phyloP scores from a whole-genome alignment of 2,888 invertebrate species.

The Theretra japonica region DNA sequence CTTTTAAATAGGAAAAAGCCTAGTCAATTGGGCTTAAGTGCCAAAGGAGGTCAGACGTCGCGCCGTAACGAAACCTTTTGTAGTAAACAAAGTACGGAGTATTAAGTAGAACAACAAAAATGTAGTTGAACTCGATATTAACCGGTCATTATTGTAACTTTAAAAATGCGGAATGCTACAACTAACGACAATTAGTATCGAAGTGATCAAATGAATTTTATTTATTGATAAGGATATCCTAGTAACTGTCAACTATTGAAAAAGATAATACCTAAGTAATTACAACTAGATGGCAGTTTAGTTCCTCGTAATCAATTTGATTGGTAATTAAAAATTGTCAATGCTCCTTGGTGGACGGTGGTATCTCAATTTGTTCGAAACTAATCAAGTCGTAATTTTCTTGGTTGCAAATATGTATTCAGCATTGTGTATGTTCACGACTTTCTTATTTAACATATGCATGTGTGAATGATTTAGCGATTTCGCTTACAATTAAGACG shows the following conservation, averaged over 20 bases:
- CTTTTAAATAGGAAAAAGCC: constrained; percentile 9
- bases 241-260: too few species aligned
- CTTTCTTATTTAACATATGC: constrained; percentile 24
- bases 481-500: constrained; percentile 10
- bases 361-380: neutral
- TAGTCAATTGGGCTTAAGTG: constrained; percentile 6
- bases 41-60: constrained; percentile 20
- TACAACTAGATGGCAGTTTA: too few species aligned
- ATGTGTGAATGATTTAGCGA: constrained; percentile 18
- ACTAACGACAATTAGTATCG: too few species aligned
- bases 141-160: neutral
- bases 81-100: neutral
- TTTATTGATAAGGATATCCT: too few species aligned
- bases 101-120: neutral
- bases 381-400: neutral
- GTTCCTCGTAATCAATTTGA: neutral
- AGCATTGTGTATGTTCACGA: neutral
- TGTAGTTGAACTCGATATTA: neutral
- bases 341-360: too few species aligned
- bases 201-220: too few species aligned
- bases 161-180: neutral
- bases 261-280: too few species aligned
- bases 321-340: too few species aligned
- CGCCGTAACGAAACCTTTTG: constrained; percentile 15
- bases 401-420: constrained; percentile 2